These are phyloP conservation scores for Micrastur ruficollis DNA, from an alignment of 2,797 vertebrate genomes.

Conservation along the genomic window DNA sequence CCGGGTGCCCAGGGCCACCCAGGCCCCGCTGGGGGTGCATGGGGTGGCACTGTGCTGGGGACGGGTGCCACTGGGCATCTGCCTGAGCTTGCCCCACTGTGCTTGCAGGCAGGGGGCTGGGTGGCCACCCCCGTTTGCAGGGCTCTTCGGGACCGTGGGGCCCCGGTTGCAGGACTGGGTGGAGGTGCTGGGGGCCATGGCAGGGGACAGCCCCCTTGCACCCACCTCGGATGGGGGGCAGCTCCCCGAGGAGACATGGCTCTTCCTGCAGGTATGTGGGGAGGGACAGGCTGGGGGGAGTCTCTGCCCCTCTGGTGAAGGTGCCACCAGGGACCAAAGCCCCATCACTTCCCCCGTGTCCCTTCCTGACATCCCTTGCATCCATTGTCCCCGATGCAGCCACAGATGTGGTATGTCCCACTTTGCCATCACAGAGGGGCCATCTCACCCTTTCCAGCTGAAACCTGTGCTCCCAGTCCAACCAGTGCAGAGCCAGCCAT, in stretches of 20 bases:
- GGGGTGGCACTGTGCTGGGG: neutral
- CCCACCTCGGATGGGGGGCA: neutral
- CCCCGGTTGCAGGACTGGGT: slow-evolving; percentile 84
- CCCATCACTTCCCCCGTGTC: too few species aligned
- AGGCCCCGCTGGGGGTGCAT: neutral
- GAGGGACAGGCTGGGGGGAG: neutral
- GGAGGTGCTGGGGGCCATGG: slow-evolving; percentile 73
- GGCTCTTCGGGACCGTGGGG: slow-evolving; percentile 79
- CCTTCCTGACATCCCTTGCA: neutral
- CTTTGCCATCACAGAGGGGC: neutral
- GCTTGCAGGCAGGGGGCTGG: neutral
- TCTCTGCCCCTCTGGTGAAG: neutral
- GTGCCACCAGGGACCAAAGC: neutral
- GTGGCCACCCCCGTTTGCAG: neutral
- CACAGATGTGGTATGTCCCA: neutral
- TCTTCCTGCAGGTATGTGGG: slow-evolving; percentile 82
- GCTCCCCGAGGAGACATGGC: slow-evolving; percentile 50
- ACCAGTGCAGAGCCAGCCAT: neutral
- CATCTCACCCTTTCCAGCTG: neutral
- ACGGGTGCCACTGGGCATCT: rapidly evolving
- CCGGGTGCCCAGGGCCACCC: neutral
- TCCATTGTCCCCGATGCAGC: neutral
- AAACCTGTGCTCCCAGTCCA: neutral
- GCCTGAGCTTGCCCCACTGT: neutral
- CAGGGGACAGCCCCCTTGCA: neutral